Base-by-base conservation (phyloP, 2,888 invertebrate genomes). In the Bedellia somnulentella region DNA sequence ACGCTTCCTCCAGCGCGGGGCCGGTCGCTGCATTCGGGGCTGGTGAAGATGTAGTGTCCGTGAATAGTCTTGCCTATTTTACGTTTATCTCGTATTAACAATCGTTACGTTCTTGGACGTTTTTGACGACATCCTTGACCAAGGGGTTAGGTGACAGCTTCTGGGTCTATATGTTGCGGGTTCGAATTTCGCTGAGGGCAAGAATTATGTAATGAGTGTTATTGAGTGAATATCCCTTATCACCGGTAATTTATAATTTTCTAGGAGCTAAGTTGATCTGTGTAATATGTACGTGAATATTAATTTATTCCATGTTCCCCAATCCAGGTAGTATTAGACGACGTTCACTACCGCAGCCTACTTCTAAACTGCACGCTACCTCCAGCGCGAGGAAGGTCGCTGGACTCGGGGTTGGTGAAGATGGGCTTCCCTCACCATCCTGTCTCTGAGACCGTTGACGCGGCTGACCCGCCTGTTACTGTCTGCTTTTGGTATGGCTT, bases 1-100 rank as follows among this genome's bases (percentile, higher is more conserved):
- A 79, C 85, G 13, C 62, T 73, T 37, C 83, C 83, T 17, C 81
- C 82, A 27, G 73, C 82, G 8, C 76, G 82, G 2, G 81, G 84
- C 36, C 71, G 57, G 10, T 54, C 64, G 0, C 80, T 88, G 11
- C 87, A 90, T 32, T 87, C 91, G 11, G 80, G 83, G 31, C 80
- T 94, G 2, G 90, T 94, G 18, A 91, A 93, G 79, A 97, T 97
- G 95, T n/a, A n/a, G n/a, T n/a, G n/a, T n/a, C n/a, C n/a, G n/a
- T n/a, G n/a, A n/a, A n/a, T n/a, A n/a, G n/a, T n/a, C n/a, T n/a
- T n/a, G n/a, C n/a, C n/a, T n/a, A n/a, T n/a, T n/a, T n/a, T n/a
- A n/a, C n/a, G n/a, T n/a, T n/a, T n/a, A n/a, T n/a, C n/a, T n/a
- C n/a, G n/a, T n/a, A n/a, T n/a, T n/a, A n/a, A n/a, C n/a, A n/a